phyloP scores from a whole-genome alignment of 2,797 vertebrate genomes.

The Xiphophorus birchmanni region DNA sequence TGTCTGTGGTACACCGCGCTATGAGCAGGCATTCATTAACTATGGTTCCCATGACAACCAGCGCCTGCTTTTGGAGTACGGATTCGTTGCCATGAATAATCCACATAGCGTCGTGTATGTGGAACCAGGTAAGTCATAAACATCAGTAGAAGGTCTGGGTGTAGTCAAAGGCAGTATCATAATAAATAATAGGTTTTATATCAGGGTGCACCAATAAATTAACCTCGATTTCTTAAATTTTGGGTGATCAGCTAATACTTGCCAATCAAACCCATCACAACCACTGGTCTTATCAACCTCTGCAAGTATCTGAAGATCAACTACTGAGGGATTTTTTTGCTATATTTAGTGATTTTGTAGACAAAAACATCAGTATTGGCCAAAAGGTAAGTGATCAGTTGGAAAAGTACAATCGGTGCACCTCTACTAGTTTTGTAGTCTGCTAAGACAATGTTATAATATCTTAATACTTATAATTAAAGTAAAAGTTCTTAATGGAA shows the following conservation, averaged over 20 bases:
- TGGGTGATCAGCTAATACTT: no score
- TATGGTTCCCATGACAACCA: conserved; percentile 94
- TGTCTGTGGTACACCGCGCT: conserved; percentile 64
- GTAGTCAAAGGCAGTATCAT: neutral
- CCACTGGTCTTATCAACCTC: no score
- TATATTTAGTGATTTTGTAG: neutral
- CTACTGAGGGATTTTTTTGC: neutral
- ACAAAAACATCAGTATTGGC: neutral
- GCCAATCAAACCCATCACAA: no score
- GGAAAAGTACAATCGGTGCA: neutral
- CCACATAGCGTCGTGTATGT: conserved; percentile 90
- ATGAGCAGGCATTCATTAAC: conserved; percentile 89
- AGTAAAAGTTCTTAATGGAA: neutral
- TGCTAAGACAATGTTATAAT: neutral
- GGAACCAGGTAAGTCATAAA: conserved; percentile 77
- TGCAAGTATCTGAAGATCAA: no score
- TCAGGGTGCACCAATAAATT: neutral
- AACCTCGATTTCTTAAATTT: neutral
- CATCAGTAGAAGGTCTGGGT: neutral
- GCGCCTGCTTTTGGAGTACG: conserved; percentile 91
- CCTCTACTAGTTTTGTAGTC: neutral
- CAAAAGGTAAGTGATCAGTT: neutral
- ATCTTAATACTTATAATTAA: neutral
- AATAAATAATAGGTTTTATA: neutral
- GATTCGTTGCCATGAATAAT: conserved; percentile 85